Evolutionary conservation across 92 coral and sea anemone genomes (phyloP).

Genomic region (Actinernus sp.): DNA sequence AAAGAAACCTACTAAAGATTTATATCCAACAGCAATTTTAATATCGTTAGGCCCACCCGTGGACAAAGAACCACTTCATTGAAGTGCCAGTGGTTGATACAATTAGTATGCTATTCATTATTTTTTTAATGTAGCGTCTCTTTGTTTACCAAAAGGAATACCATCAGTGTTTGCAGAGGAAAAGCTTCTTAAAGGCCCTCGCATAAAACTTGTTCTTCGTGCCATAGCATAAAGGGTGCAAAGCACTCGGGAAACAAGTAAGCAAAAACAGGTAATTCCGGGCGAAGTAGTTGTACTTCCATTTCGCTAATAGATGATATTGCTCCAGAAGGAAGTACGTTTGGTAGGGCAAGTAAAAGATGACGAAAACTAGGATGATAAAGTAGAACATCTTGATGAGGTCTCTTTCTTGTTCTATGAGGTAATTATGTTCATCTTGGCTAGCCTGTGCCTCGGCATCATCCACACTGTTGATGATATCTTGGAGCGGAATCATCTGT

Average conservation of each 20-base stretch:
- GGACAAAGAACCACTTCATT: no score
- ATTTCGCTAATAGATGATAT: neutral
- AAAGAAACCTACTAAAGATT: no score
- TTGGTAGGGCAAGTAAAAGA: constrained; percentile 78
- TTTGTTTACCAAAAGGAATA: neutral
- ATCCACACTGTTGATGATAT: neutral
- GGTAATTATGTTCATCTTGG: neutral
- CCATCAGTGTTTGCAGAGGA: constrained; percentile 59
- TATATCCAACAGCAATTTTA: no score
- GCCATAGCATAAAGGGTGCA: constrained; percentile 76
- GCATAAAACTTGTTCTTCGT: constrained; percentile 72
- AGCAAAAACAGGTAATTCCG: constrained; percentile 21
- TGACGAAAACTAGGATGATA: constrained; percentile 68
- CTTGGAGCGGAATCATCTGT: constrained; percentile 2
- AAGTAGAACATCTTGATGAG: constrained; percentile 79
- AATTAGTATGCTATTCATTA: no score
- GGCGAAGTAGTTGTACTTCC: constrained; percentile 19
- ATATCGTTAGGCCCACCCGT: no score
- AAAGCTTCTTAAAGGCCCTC: constrained; percentile 52
- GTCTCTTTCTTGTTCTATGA: constrained; percentile 60
- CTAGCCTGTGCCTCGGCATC: neutral
- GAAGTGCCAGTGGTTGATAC: no score
- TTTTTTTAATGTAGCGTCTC: no score
- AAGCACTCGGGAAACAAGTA: constrained; percentile 60
- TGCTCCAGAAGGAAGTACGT: constrained; percentile 43